Evolutionary conservation across 2,113 vertebrate genomes (phyloP), one percentile per base, ranked within the genome.

Genomic region (Ellobius talpinus): DNA sequence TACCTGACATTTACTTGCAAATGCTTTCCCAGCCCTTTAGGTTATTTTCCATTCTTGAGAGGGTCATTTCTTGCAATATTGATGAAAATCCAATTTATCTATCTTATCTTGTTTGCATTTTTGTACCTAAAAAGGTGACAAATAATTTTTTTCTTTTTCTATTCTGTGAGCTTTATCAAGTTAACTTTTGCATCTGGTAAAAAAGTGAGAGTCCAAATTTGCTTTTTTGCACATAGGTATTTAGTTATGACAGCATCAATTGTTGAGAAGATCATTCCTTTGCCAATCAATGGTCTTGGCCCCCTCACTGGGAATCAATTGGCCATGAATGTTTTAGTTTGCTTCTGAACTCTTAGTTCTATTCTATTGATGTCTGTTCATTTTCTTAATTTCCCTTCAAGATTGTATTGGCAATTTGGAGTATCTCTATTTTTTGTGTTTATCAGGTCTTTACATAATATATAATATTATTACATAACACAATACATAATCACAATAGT

Each of bases 151-250:
- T 90, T 65, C 21, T 12, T 68, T 68, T 93, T 96, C 33, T 84
- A 33, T 42, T 70, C 17, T 3, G 17, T 24, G 11, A 87, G 19
- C 6, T 70, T 42, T 24, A n/a, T 90, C 72, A 58, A 74, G 5
- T 81, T 73, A 65, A 66, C 79, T 93, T 90, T 94, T 90, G 50
- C 42, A n/a, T 66, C n/a, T 90, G 36, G 19, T 85, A 9, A 92
- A n/a, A n/a, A 89, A 42, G 26, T 94, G 61, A 42, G 31, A 42
- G 33, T 84, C 90, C 16, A 66, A 92, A 36, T 73, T 65, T 4
- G 68, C 66, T 63, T 65, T 65, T 93, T 89, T 86, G 26, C 63
- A 79, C 79, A 9, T 86, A 42, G 39, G 45, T 93, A 74, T 90
- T 17, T n/a, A 76, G 21, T 68, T 88, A 26, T 36, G 39, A n/a